phyloP scores from a whole-genome alignment of 2,888 invertebrate species.

The Entomobrya multifasciata region DNA sequence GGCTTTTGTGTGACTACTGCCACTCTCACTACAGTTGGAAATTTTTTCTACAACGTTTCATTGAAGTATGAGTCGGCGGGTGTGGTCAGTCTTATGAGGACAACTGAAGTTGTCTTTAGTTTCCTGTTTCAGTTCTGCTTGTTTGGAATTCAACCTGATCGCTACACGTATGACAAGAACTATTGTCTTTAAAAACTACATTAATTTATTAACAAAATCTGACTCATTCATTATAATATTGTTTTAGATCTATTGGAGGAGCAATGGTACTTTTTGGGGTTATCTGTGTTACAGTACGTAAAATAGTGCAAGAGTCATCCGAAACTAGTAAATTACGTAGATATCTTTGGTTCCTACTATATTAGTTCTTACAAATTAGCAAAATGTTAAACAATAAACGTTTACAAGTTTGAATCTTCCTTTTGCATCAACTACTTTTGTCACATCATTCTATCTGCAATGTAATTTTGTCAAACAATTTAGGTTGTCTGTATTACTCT shows the following conservation, averaged over 20 bases:
- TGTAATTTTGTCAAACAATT: no score
- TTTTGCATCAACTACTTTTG: no score
- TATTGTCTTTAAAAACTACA: no score
- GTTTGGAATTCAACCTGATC: conserved; percentile 19
- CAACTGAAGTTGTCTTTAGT: conserved; percentile 51
- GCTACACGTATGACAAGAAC: conserved; percentile 24
- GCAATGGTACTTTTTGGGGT: conserved; percentile 51
- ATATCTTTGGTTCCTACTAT: conserved; percentile 50
- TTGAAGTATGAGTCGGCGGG: conserved; percentile 60
- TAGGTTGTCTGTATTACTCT: no score
- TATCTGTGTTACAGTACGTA: conserved; percentile 49
- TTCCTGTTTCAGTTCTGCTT: conserved; percentile 55
- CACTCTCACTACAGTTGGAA: not conserved
- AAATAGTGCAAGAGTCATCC: conserved; percentile 49
- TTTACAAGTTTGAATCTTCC: no score
- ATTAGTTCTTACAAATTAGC: conserved; percentile 3
- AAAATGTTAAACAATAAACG: not conserved
- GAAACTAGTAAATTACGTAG: conserved; percentile 46
- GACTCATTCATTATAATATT: no score
- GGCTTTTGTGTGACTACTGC: conserved; percentile 19
- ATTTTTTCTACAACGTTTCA: conserved; percentile 33
- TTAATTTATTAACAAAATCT: no score
- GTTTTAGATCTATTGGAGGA: conserved; percentile 51
- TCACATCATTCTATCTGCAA: no score
- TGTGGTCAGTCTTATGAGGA: conserved; percentile 43